These are phyloP conservation scores for Nemoura dubitans DNA, from an alignment of 2,888 invertebrate species.

Conservation along the genomic window DNA sequence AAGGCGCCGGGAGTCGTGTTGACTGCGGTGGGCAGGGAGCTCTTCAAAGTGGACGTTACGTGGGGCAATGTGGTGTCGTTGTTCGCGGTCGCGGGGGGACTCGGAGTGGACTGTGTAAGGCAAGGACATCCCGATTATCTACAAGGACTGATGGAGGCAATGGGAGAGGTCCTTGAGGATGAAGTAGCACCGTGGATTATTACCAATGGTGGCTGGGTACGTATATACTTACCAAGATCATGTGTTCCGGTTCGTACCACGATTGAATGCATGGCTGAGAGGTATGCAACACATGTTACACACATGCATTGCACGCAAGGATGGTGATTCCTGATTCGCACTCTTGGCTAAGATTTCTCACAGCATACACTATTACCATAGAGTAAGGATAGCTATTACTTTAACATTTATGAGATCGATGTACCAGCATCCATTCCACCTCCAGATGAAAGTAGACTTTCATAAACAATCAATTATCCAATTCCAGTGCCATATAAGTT, in stretches of 20 bases:
- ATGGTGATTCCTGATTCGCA: no score
- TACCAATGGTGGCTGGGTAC: conserved; percentile 87
- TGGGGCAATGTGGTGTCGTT: conserved; percentile 86
- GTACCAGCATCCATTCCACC: no score
- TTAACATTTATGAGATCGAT: no score
- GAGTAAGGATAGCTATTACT: no score
- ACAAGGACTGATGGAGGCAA: conserved; percentile 78
- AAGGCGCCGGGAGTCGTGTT: conserved; percentile 70
- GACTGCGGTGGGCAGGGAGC: conserved; percentile 74
- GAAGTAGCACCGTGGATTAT: conserved; percentile 81
- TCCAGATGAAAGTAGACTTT: no score
- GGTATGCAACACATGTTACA: no score
- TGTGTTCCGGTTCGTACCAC: not conserved
- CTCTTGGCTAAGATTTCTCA: no score
- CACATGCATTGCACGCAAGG: no score
- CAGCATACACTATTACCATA: no score
- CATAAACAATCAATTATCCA: no score
- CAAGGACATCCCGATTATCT: conserved; percentile 81
- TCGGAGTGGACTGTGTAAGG: conserved; percentile 82
- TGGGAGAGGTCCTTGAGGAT: conserved; percentile 76
- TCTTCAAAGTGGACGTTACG: conserved; percentile 76
- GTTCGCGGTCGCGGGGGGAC: conserved; percentile 82
- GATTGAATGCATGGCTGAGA: no score
- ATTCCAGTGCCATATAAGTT: no score
- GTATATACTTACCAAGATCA: conserved; percentile 51